Base-by-base conservation (phyloP, 2,888 invertebrate species). In the Vanessa cardui region DNA sequence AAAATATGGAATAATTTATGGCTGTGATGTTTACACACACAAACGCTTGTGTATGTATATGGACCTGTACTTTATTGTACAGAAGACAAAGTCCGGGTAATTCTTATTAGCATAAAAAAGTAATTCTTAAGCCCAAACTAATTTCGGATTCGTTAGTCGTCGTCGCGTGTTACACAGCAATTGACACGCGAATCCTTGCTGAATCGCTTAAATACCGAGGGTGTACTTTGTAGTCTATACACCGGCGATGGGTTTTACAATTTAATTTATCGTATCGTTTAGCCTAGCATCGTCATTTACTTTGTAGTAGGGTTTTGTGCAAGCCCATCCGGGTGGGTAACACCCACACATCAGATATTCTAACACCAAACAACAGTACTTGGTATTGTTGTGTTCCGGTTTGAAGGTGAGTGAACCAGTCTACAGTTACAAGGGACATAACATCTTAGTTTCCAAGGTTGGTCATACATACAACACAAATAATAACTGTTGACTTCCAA, bases 91-190 rank as follows among this genome's bases (percentile, higher is more conserved):
- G 69, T 73, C 76, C 74, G 74, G 68, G 70, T 69, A 70, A 78
- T 59, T 73, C 70, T 68, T 73, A 84, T 88, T 87, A 82, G 72
- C 85, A 85, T 88, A 80, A 80, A 82, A 75, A 79, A 78, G 72
- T 76, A 76, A 83, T 84, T 84, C 75, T 70, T 70, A 74, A 72
- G 67, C 58, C 61, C 49, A 74, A 73, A 71, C 77, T 82, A 73
- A 80, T 83, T 85, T 81, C 60, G 68, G 68, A 87, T 86, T 86
- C 84, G 79, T 73, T 79, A 78, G 78, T 72, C 75, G 81, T 79
- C 76, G 76, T 82, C 72, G 80, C 83, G 78, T 85, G 84, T 76
- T 67, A 60, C 66, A 72, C 72, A 60, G 45, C 73, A 66, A 70
- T 76, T 74, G 81, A 79, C 80, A 82, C 80, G 80, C 84, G 74